Base-by-base conservation (phyloP, 1,140 invertebrate species). In the Hyles vespertilio region DNA sequence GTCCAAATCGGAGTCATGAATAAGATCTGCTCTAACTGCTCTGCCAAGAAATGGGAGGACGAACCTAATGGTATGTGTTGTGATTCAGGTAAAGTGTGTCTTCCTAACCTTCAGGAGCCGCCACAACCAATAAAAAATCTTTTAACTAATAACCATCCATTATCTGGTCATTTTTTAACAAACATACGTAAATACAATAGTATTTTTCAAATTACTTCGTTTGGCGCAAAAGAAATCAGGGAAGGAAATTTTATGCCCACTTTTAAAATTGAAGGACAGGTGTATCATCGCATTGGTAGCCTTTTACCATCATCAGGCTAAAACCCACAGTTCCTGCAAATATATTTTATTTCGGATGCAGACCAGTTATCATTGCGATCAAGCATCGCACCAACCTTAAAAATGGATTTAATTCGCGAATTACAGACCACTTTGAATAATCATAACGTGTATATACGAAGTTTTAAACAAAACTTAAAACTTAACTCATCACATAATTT, bases 261-360 rank as follows among this genome's bases (percentile, higher is more conserved):
- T 48, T 89, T 83, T 68, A 84, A 84, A 53, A 49, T 84, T 4
- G 81, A 90, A 67, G 87, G 90, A 3, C 89, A 90, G 58, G 70
- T 90, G 46, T 81, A 84, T 56, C 81, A 86, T 51, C 52, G 68
- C 45, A 72, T 77, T 51, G 79, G 82, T 12, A 67, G 59, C 5
- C 49, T 87, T n/a, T 54, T 86, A 10, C 81, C 82, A 44, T 45
- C 54, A n/a, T n/a, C n/a, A 56, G 22, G 63, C 48, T 11, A 74
- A 6, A n/a, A n/a, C n/a, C 62, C 59, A 9, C 66, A 72, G 69
- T 88, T 82, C 69, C 54, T 86, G 6, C 79, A 88, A 72, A 79
- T 86, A 45, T 73, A 70, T 58, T 69, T 72, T 53, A 46, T 69
- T 8, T 56, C 59, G 11, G 57, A 69, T 44, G 63, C 68, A 44